Percentiles rank a stretch among this genome's conserved stretches.
phyloP scores from a whole-genome alignment of 2,888 invertebrate species.

The Latheticus oryzae region DNA sequence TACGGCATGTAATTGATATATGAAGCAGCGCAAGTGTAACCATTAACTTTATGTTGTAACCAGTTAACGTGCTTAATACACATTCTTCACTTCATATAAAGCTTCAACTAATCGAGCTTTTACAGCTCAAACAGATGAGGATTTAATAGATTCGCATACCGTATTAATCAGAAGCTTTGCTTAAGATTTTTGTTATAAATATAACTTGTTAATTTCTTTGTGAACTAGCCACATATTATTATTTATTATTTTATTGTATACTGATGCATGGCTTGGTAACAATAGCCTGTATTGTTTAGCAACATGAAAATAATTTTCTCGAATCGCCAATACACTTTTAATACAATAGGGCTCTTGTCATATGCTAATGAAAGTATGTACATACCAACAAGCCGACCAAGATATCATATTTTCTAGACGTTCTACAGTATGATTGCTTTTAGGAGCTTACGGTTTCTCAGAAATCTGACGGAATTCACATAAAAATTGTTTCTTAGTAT shows the following conservation, averaged over 20 bases:
- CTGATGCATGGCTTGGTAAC: slow-evolving; percentile 60
- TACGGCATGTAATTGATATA: slow-evolving; percentile 56
- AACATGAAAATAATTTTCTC: slow-evolving; percentile 63
- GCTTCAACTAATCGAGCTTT: slow-evolving; percentile 48
- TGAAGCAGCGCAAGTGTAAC: slow-evolving; percentile 52
- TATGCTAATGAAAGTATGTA: slow-evolving; percentile 61
- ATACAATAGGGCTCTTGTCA: slow-evolving; percentile 63
- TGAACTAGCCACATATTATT: slow-evolving; percentile 55
- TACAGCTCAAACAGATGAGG: slow-evolving; percentile 31
- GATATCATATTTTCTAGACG: slow-evolving; percentile 45
- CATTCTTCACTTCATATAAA: slow-evolving; percentile 53
- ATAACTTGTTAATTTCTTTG: slow-evolving; percentile 52
- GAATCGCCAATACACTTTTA: slow-evolving; percentile 61
- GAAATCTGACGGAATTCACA: slow-evolving; percentile 26
- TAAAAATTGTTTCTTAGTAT: slow-evolving; percentile 16
- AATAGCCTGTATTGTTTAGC: slow-evolving; percentile 62
- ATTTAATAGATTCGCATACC: slow-evolving; percentile 42
- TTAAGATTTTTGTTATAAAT: slow-evolving; percentile 9
- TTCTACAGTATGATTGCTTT: slow-evolving; percentile 26
- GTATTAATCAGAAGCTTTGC: slow-evolving; percentile 11
- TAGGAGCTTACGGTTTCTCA: slow-evolving; percentile 16
- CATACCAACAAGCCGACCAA: slow-evolving; percentile 40
- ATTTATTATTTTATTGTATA: slow-evolving; percentile 63
- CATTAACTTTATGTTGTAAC: slow-evolving; percentile 50
- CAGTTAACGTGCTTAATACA: slow-evolving; percentile 52